Evolutionary conservation across 2,113 vertebrate species (phyloP).

Genomic region (Actinemys pallida): DNA sequence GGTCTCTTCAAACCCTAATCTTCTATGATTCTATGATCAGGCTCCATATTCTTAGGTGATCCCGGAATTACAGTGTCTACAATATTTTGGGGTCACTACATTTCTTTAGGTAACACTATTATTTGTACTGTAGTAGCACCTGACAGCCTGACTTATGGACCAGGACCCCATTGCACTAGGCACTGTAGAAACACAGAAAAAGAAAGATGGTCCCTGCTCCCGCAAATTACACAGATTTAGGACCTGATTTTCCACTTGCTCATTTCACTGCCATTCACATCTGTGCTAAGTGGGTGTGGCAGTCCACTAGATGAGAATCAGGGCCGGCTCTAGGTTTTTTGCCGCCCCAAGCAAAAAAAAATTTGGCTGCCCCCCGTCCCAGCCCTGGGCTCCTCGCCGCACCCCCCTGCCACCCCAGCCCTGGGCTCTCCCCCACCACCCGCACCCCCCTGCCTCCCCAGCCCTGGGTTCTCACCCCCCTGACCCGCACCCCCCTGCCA

Average conservation of each 20-base stretch:
- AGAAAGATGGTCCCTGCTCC: rapidly evolving
- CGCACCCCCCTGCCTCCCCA: no score
- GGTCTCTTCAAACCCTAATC: no score
- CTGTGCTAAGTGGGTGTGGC: rapidly evolving
- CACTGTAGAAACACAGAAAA: rapidly evolving
- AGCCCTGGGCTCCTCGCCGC: no score
- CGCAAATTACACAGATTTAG: rapidly evolving
- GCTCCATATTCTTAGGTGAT: not conserved
- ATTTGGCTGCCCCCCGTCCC: no score
- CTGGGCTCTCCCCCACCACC: no score
- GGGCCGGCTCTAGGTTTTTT: no score
- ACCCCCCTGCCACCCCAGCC: no score
- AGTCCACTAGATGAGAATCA: rapidly evolving
- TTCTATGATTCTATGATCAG: not conserved
- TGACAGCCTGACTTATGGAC: not conserved
- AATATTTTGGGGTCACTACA: rapidly evolving
- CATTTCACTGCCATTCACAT: not conserved
- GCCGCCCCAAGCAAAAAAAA: no score
- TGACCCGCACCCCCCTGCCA: no score
- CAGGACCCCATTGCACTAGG: not conserved
- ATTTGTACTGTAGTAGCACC: rapidly evolving
- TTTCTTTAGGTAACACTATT: not conserved
- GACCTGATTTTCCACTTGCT: not conserved
- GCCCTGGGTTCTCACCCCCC: no score
- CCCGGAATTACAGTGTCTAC: not conserved